Conservation (phyloP, 2,797 vertebrate species). For the Rhinella marina region DNA sequence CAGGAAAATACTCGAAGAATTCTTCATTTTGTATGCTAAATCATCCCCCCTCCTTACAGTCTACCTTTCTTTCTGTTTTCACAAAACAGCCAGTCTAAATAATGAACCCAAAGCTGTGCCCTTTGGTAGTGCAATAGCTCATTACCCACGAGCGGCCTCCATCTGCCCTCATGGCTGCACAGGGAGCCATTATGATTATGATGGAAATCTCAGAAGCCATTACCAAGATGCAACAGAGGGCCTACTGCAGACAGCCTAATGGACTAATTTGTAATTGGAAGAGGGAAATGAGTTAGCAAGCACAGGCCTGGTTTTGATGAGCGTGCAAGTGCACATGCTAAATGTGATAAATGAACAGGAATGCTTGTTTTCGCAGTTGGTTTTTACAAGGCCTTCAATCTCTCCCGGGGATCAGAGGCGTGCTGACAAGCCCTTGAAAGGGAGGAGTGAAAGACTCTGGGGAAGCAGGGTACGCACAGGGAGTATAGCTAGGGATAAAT, state of each 20-base stretch:
- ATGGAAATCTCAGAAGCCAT: conserved; percentile 99
- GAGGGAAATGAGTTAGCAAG: conserved; percentile 95
- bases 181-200: conserved; percentile 99
- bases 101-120: conserved; percentile 92
- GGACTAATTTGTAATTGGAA: conserved; percentile 99
- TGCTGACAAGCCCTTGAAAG: conserved; percentile 78
- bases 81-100: conserved; percentile 88
- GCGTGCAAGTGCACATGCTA: conserved; percentile 87
- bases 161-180: conserved; percentile 98
- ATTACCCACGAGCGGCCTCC: conserved; percentile 99
- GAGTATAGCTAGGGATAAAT: conserved; percentile 83
- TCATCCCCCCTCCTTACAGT: conserved; percentile 77
- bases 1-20: conserved; percentile 79
- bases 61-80: conserved; percentile 83
- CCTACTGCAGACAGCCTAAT: conserved; percentile 99
- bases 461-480: conserved; percentile 73
- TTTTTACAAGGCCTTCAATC: conserved; percentile 80
- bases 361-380: conserved; percentile 85
- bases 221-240: conserved; percentile 98
- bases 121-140: conserved; percentile 95
- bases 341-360: conserved; percentile 92
- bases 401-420: conserved; percentile 77
- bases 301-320: conserved; percentile 90
- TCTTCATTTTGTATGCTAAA: conserved; percentile 83
- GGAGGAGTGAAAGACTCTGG: conserved; percentile 75